phyloP scores from a whole-genome alignment of 2,797 vertebrate species.

The Melanotaenia parkinsoni region DNA sequence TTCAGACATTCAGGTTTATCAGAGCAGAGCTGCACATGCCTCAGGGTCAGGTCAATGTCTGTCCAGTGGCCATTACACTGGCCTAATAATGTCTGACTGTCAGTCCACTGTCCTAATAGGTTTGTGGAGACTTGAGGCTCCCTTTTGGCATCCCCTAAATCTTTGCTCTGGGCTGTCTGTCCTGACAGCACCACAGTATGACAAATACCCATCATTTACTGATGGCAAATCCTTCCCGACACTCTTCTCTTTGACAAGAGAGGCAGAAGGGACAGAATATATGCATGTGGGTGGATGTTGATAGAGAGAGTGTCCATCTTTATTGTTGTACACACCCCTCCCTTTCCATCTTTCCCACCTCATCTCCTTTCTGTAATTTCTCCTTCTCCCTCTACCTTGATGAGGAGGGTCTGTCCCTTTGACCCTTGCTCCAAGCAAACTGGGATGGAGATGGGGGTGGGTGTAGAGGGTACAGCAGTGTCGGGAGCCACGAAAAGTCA shows the following conservation, averaged over 20 bases:
- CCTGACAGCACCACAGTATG: slow-evolving; percentile 49
- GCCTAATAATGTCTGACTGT: slow-evolving; percentile 66
- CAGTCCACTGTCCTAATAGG: slow-evolving; percentile 56
- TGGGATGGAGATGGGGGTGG: slow-evolving; percentile 22
- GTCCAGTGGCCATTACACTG: slow-evolving; percentile 46
- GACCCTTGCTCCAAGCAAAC: slow-evolving; percentile 43
- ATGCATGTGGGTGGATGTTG: slow-evolving; percentile 39
- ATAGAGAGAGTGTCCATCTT: slow-evolving; percentile 43
- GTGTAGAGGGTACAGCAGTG: neutral
- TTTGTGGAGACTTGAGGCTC: slow-evolving; percentile 53
- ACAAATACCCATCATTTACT: slow-evolving; percentile 69
- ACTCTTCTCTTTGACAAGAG: slow-evolving; percentile 43
- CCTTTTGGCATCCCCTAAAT: slow-evolving; percentile 58
- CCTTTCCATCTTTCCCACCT: slow-evolving; percentile 25
- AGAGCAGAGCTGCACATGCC: slow-evolving; percentile 40
- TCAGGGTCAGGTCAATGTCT: slow-evolving; percentile 57
- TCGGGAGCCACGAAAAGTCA: slow-evolving; percentile 17
- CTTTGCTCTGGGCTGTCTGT: slow-evolving; percentile 59
- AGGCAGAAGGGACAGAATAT: slow-evolving; percentile 25
- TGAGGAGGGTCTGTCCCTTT: slow-evolving; percentile 49
- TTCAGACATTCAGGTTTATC: slow-evolving; percentile 19
- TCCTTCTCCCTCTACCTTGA: slow-evolving; percentile 14
- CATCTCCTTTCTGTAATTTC: slow-evolving; percentile 36
- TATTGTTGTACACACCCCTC: slow-evolving; percentile 33
- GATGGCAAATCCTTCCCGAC: slow-evolving; percentile 51